Base-by-base conservation (phyloP, 1,140 invertebrate species). In the Eubasilissa regina region DNA sequence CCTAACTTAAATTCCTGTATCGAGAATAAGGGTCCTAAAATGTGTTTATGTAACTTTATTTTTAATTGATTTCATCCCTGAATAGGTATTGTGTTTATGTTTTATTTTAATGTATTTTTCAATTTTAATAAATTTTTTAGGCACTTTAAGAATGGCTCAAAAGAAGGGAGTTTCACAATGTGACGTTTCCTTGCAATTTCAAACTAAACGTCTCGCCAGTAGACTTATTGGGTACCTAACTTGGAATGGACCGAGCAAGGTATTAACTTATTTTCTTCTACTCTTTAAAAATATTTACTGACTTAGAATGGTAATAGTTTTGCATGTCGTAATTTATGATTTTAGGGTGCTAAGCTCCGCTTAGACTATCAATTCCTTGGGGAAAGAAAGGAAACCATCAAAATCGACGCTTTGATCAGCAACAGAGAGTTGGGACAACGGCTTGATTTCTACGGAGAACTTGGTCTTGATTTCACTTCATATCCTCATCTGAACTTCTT, bases 401-500 rank as follows among this genome's bases (percentile, higher is more conserved):
- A 92, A 79, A 84, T 94, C 8, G 92, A 94, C 75, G 89, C 93
- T 0, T 87, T 92, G 7, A 83, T 94, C n/a, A 90, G 90, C 3
- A 92, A 95, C 85, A 90, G 91, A 53, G 90, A 92, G 0, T 79
- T 89, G 44, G 86, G 86, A 11, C 90, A 89, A 0, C 92, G 92
- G 83, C 90, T 90, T 0, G 89, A 94, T 73, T 90, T 92, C 13
- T 90, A 90, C 53, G 93, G 92, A 0, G 91, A 93, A 77, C 84
- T 94, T 56, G 90, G 92, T 47, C 86, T 96, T 53, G 90, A 92
- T 19, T 94, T 93, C 10, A 92, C 93, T 0, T 93, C 94, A 0
- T 95, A 96, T 89, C 93, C 94, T 0, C 90, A 93, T 66, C 90
- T 94, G 8, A 95, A 96, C 84, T 93, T 94, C 68, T 91, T 92